phyloP scores from a whole-genome alignment of 2,888 invertebrate genomes.

The Phyto melanocephala region DNA sequence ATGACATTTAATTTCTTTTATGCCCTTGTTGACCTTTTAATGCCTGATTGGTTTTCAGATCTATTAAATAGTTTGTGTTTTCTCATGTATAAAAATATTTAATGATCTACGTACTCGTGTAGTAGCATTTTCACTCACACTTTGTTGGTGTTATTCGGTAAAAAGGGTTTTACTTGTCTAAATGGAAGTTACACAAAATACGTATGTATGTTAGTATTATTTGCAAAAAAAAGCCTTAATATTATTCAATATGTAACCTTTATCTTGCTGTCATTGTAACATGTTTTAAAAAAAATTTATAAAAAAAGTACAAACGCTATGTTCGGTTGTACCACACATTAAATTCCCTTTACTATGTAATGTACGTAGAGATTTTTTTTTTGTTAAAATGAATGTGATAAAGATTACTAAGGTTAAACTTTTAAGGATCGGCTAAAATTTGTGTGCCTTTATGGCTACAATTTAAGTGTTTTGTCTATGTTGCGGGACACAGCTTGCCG shows the following conservation, averaged over 20 bases:
- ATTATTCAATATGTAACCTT: slow-evolving; percentile 2
- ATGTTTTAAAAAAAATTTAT: neutral
- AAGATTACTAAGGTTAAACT: too few species aligned
- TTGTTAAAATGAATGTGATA: too few species aligned
- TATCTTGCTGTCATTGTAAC: slow-evolving; percentile 26
- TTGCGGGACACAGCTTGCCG: too few species aligned
- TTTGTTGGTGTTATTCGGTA: neutral
- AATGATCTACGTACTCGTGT: neutral
- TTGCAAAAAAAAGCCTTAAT: neutral
- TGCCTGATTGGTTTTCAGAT: neutral
- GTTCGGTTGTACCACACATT: too few species aligned
- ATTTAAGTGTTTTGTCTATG: too few species aligned
- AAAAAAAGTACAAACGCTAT: too few species aligned
- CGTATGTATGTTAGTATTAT: too few species aligned
- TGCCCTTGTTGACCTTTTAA: neutral
- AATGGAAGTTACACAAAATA: neutral
- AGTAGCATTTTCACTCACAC: neutral
- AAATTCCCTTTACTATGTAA: too few species aligned
- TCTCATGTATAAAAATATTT: neutral
- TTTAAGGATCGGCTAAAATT: too few species aligned
- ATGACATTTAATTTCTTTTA: too few species aligned
- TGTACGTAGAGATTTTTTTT: too few species aligned
- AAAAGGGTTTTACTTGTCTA: neutral
- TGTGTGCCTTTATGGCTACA: too few species aligned
- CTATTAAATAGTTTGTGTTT: neutral